Evolutionary conservation across 2,888 invertebrate species (phyloP), one percentile per base, ranked within the genome.

Genomic region (Fabriciana adippe): DNA sequence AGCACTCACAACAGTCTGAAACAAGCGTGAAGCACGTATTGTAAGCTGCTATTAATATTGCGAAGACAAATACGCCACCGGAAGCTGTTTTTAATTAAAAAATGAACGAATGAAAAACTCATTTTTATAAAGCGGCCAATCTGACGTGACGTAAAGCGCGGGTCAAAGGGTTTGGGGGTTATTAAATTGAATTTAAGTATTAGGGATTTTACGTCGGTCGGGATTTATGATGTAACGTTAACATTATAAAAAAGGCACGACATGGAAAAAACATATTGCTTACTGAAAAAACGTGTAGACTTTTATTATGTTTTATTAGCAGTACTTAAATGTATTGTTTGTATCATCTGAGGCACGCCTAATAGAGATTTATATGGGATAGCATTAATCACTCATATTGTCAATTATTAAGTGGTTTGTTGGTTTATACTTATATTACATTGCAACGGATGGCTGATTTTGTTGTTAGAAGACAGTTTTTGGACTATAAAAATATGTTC

Each of bases 161-260:
- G 64, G 62, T 64, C 51, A 64, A 57, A 69, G 64, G 66, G 66
- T 55, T 41, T 41, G 35, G 57, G 55, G 64, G 70, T 64, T 67
- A 66, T 70, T 68, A 70, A 68, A 72, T 72, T 70, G 70, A 68
- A 70, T 72, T 70, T 61, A 66, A 64, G 63, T 63, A 59, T 65
- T 57, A 41, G 60, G 61, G 63, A 48, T 59, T 64, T 48, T 6
- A 50, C 64, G 50, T 59, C 48, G 48, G 48, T 48, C 60, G 41
- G 60, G 65, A 64, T 66, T 66, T 66, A 66, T 69, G 53, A 66
- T 62, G 61, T 69, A 56, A 65, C 56, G 55, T 55, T 51, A 57
- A 68, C 50, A 55, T 64, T 54, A 67, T 57, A 57, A 47, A 57
- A n/a, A 51, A 26, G 35, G 51, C 35, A 51, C 26, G 31, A 16